Evolutionary conservation across 2,888 invertebrate species (phyloP).

Genomic region (Harpalus rufipes): DNA sequence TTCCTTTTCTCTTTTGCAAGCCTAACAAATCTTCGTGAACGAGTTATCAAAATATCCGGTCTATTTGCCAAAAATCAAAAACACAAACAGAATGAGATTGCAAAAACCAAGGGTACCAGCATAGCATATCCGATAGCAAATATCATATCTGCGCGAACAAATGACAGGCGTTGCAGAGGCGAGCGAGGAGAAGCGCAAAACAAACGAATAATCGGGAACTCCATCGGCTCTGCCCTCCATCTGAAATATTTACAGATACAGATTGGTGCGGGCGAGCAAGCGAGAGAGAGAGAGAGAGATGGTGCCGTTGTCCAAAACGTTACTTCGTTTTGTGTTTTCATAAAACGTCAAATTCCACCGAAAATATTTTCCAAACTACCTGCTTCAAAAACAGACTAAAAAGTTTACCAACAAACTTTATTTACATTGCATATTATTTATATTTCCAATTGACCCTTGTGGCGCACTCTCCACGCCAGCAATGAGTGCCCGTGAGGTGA

Average conservation of each 20-base stretch:
- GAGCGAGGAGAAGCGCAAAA: conserved; percentile 27
- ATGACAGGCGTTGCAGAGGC: conserved; percentile 21
- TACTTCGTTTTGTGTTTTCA: background rate
- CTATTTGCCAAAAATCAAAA: conserved; percentile 61
- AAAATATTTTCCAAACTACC: background rate
- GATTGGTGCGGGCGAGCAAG: conserved; percentile 51
- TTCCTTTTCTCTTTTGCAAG: background rate
- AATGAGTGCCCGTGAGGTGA: no score
- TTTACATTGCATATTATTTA: no score
- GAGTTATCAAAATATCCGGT: conserved; percentile 57
- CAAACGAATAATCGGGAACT: conserved; percentile 59
- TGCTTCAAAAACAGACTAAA: no score
- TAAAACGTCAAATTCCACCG: background rate
- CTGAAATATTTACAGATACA: conserved; percentile 63
- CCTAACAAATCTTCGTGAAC: conserved; percentile 15
- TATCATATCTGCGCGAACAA: conserved; percentile 57
- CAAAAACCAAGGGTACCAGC: conserved; percentile 58
- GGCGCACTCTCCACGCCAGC: no score
- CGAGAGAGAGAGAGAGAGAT: background rate
- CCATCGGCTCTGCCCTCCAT: conserved; percentile 18
- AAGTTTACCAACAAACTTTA: no score
- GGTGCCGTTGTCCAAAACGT: background rate
- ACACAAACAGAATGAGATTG: conserved; percentile 58
- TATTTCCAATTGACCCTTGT: no score
- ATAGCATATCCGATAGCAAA: conserved; percentile 63